Percentiles rank a stretch among this genome's conserved stretches.
Conservation (phyloP, 2,797 vertebrate genomes). For the Molothrus ater region DNA sequence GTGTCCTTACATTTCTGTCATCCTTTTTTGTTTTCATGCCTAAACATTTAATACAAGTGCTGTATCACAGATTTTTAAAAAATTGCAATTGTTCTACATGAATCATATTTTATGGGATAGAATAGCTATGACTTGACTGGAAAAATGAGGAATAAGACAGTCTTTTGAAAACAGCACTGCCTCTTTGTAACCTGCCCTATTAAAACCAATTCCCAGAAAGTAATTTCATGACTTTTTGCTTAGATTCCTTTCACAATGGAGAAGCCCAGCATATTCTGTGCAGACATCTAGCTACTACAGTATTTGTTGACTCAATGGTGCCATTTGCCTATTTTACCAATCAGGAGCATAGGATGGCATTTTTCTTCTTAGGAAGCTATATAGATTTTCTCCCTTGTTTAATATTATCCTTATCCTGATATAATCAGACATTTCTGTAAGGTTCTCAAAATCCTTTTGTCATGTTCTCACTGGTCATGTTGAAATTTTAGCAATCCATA, state of each 20-base stretch:
- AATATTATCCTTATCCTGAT: background rate
- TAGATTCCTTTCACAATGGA: background rate
- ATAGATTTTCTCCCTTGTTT: background rate
- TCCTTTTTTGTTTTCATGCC: background rate
- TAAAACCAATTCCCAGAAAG: background rate
- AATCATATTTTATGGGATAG: background rate
- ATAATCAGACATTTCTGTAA: background rate
- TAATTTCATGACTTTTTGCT: background rate
- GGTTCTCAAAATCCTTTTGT: background rate
- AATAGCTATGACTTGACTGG: background rate
- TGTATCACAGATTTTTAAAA: background rate
- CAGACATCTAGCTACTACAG: background rate
- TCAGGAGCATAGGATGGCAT: background rate
- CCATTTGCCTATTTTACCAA: background rate
- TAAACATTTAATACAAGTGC: background rate
- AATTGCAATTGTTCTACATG: background rate
- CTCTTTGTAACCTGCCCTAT: background rate
- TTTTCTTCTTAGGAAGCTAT: background rate
- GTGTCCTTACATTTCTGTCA: background rate
- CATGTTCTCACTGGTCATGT: background rate
- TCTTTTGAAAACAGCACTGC: background rate
- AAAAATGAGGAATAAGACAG: background rate
- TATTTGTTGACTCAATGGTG: background rate
- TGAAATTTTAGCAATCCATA: background rate
- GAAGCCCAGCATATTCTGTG: background rate